Conservation (phyloP, 2,797 vertebrate genomes). For the Holocentrus rufus region DNA sequence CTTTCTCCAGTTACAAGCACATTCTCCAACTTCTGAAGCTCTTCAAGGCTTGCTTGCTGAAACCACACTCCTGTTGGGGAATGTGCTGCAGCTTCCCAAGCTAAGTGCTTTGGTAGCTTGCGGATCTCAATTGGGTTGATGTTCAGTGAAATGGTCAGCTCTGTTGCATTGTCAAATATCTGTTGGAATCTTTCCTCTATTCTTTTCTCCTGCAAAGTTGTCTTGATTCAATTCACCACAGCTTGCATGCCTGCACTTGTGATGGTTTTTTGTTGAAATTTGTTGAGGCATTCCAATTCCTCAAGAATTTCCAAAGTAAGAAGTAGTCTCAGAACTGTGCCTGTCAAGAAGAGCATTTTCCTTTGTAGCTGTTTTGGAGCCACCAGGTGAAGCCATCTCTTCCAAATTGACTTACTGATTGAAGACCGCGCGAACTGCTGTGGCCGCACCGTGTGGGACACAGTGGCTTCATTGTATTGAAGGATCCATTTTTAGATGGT, state of each 20-base stretch:
- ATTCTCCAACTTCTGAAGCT: conserved; percentile 6
- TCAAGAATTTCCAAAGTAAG: conserved; percentile 19
- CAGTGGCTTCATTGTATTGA: conserved; percentile 6
- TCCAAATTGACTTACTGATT: conserved; percentile 32
- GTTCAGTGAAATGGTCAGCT: neutral
- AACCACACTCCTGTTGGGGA: conserved; percentile 4
- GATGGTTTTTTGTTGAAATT: conserved; percentile 5
- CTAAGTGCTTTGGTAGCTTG: conserved; percentile 12
- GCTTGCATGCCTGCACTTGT: conserved; percentile 20
- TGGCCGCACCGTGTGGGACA: conserved; percentile 30
- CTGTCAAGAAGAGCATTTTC: conserved; percentile 29
- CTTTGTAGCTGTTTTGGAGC: neutral
- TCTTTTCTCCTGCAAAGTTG: conserved; percentile 8
- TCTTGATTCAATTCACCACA: conserved; percentile 17
- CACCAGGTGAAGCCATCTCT: conserved; percentile 25
- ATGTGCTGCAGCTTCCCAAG: conserved; percentile 7
- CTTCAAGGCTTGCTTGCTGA: conserved; percentile 13
- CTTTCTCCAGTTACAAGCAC: conserved; percentile 19
- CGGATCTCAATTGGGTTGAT: conserved; percentile 16
- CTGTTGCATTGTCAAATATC: conserved; percentile 3
- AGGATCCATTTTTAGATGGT: neutral
- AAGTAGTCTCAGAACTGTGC: conserved; percentile 26
- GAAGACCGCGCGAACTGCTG: conserved; percentile 19
- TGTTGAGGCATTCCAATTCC: conserved; percentile 17
- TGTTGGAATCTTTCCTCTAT: conserved; percentile 16